Percentiles rank a stretch among this genome's conserved stretches.
These are phyloP conservation scores for Pterois miles DNA, from an alignment of 2,797 vertebrate species.

Conservation along the genomic window DNA sequence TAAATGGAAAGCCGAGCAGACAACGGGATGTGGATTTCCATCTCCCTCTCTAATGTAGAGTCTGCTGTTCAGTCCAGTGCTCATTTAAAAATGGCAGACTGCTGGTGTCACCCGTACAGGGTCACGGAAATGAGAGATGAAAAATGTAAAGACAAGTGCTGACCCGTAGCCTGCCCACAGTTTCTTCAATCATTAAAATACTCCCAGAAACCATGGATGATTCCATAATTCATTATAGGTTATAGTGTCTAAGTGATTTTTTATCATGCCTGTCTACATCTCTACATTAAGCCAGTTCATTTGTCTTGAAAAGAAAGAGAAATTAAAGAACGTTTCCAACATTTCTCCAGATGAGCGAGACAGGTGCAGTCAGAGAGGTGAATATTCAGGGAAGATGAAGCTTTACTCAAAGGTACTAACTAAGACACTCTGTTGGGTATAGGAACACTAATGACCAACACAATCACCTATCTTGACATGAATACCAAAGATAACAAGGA, in stretches of 20 bases:
- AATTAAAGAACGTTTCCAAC: slow-evolving; percentile 71
- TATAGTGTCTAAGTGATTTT: slow-evolving; percentile 81
- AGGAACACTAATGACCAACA: slow-evolving; percentile 84
- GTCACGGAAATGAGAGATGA: slow-evolving; percentile 80
- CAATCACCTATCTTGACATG: slow-evolving; percentile 84
- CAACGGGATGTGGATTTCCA: slow-evolving; percentile 59
- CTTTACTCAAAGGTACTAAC: slow-evolving; percentile 78
- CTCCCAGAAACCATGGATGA: slow-evolving; percentile 72
- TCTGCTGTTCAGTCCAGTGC: slow-evolving; percentile 62
- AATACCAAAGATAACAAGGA: slow-evolving; percentile 85
- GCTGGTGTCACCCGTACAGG: slow-evolving; percentile 77
- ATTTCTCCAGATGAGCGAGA: slow-evolving; percentile 70
- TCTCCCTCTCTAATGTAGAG: slow-evolving; percentile 51
- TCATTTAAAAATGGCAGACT: slow-evolving; percentile 83
- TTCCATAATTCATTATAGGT: slow-evolving; percentile 81
- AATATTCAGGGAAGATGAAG: slow-evolving; percentile 76
- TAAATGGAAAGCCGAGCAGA: slow-evolving; percentile 56
- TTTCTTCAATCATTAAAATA: slow-evolving; percentile 88
- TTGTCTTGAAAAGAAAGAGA: slow-evolving; percentile 66
- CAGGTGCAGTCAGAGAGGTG: slow-evolving; percentile 77
- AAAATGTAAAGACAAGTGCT: slow-evolving; percentile 81
- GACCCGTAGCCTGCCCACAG: slow-evolving; percentile 80
- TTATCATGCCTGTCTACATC: slow-evolving; percentile 79
- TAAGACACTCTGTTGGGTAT: slow-evolving; percentile 79
- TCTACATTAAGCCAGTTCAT: slow-evolving; percentile 71